These are phyloP conservation scores for Pelobates fuscus DNA, from an alignment of 2,113 vertebrate species.

Conservation along the genomic window DNA sequence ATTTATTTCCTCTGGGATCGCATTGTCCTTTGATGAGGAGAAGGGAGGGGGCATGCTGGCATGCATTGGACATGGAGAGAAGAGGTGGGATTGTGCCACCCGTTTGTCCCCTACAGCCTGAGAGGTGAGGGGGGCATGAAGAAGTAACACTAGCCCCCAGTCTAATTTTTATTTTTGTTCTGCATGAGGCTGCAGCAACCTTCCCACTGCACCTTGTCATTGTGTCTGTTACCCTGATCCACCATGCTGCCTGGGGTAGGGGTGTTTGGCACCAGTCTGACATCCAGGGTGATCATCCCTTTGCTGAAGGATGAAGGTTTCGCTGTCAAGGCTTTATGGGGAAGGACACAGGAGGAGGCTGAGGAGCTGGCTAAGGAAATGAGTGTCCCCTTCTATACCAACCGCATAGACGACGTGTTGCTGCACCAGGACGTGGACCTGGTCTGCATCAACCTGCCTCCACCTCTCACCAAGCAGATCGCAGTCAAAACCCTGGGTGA, in stretches of 20 bases:
- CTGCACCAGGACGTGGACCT: slow-evolving; percentile 95
- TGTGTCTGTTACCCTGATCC: slow-evolving; percentile 44
- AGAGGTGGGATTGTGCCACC: slow-evolving; percentile 7
- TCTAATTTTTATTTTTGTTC: background rate
- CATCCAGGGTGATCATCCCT: slow-evolving; percentile 91
- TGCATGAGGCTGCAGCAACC: slow-evolving; percentile 2
- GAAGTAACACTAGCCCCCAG: background rate
- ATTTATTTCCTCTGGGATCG: background rate
- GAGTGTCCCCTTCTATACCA: slow-evolving; percentile 95
- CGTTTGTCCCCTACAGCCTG: slow-evolving; percentile 21
- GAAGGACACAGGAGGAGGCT: slow-evolving; percentile 92
- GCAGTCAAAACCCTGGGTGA: slow-evolving; percentile 96
- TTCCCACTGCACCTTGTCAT: slow-evolving; percentile 8
- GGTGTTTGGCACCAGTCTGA: slow-evolving; percentile 95
- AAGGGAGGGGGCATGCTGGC: background rate
- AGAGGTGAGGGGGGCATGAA: slow-evolving; percentile 22
- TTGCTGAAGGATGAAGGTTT: slow-evolving; percentile 93
- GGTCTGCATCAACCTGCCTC: slow-evolving; percentile 96
- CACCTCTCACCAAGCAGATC: slow-evolving; percentile 93
- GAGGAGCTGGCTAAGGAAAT: slow-evolving; percentile 97
- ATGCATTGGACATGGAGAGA: slow-evolving; percentile 32
- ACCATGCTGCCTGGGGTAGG: slow-evolving; percentile 97
- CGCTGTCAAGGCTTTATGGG: slow-evolving; percentile 94
- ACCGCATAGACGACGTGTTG: slow-evolving; percentile 95
- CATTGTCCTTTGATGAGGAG: background rate